Conservation (phyloP, 2,888 invertebrate species). For the Polyploca ridens region DNA sequence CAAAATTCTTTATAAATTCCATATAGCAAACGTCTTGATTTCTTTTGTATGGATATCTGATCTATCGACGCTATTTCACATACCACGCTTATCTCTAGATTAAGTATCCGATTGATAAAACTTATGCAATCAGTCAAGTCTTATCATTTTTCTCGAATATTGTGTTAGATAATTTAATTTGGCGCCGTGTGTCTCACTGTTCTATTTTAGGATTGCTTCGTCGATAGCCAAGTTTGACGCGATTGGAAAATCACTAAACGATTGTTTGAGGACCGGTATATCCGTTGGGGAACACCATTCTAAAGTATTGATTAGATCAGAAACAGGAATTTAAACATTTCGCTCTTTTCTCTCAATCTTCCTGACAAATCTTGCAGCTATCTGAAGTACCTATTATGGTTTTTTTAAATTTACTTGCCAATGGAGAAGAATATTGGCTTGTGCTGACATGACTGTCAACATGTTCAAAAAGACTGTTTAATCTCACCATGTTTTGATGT, state of each 20-base stretch:
- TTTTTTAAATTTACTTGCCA: too few relatives aligned
- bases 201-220: slow-evolving; percentile 10
- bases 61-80: neutral
- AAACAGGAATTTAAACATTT: too few relatives aligned
- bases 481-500: too few relatives aligned
- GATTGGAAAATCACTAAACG: neutral
- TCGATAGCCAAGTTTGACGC: slow-evolving; percentile 8
- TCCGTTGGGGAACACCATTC: neutral
- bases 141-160: slow-evolving; percentile 3
- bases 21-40: too few relatives aligned
- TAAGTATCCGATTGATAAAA: slow-evolving; percentile 10
- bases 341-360: too few relatives aligned
- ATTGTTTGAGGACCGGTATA: neutral
- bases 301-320: neutral
- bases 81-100: neutral
- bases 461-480: too few relatives aligned
- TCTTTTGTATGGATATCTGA: neutral
- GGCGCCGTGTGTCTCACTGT: slow-evolving; percentile 13
- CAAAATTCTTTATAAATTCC: too few relatives aligned
- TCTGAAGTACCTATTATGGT: too few relatives aligned
- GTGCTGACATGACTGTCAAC: too few relatives aligned
- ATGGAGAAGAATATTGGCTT: too few relatives aligned
- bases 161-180: neutral
- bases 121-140: slow-evolving; percentile 15
- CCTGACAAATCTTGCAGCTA: too few relatives aligned